A percentile compares a stretch with the other conserved stretches of the same genome.
Conservation (phyloP, 1,140 invertebrate genomes). For the Dendroctonus ponderosae region DNA sequence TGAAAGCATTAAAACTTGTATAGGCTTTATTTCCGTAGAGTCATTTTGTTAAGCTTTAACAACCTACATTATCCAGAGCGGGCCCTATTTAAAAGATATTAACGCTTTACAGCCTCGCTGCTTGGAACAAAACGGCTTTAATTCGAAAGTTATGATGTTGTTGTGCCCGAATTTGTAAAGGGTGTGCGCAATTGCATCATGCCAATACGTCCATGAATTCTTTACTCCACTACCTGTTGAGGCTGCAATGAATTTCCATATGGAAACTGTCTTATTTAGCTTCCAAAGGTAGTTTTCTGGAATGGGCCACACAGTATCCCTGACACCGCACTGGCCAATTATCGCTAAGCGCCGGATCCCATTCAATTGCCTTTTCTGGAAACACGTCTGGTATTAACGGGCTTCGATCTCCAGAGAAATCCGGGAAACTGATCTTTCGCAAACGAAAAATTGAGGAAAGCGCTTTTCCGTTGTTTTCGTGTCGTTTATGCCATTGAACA, state of each 20-base stretch:
- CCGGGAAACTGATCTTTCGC: constrained; percentile 6
- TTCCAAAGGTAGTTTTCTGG: not conserved
- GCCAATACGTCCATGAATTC: no score
- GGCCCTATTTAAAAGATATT: constrained; percentile 14
- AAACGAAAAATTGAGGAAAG: not conserved
- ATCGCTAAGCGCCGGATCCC: constrained; percentile 9
- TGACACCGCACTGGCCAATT: constrained; percentile 3
- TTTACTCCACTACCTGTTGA: not conserved
- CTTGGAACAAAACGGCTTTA: constrained; percentile 9
- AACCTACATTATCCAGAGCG: constrained; percentile 14
- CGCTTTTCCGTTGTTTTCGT: no score
- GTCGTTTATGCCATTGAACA: no score
- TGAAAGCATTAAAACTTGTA: constrained; percentile 22
- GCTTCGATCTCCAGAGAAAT: not conserved
- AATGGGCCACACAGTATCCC: not conserved
- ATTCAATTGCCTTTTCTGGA: constrained; percentile 4
- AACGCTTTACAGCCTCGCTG: constrained; percentile 8
- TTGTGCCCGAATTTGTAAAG: constrained; percentile 1
- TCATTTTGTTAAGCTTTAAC: constrained; percentile 22
- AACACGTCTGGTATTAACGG: constrained; percentile 13
- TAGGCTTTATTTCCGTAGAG: constrained; percentile 21
- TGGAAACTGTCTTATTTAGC: not conserved
- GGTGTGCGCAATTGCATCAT: no score
- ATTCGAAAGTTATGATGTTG: constrained; percentile 2
- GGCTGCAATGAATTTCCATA: not conserved